phyloP scores from a whole-genome alignment of 1,140 invertebrate genomes.

The Trichonephila clavipes region DNA sequence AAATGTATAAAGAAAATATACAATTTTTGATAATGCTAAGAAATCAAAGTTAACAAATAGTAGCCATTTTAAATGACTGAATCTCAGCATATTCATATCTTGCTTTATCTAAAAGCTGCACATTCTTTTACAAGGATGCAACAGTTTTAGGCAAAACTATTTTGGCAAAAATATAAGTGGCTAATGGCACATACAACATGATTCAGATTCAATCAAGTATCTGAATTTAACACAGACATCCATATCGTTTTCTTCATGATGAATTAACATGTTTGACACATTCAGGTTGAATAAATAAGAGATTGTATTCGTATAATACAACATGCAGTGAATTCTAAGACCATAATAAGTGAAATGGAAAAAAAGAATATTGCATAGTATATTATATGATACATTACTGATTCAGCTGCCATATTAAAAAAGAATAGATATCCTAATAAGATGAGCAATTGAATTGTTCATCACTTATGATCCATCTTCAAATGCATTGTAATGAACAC shows the following conservation, averaged over 20 bases:
- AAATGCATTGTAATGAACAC: not conserved
- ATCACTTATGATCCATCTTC: not conserved
- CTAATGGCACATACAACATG: not conserved
- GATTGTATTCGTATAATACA: not conserved
- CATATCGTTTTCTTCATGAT: slow-evolving; percentile 42
- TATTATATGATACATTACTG: not conserved
- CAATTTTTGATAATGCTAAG: too few species aligned
- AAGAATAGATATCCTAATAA: not conserved
- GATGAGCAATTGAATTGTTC: not conserved
- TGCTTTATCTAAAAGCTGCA: not conserved
- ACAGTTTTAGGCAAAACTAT: not conserved
- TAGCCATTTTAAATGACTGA: not conserved
- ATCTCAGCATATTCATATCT: not conserved
- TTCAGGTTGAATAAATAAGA: not conserved
- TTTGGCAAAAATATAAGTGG: not conserved
- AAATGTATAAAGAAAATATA: too few species aligned
- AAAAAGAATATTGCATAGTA: not conserved
- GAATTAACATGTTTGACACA: slow-evolving; percentile 1
- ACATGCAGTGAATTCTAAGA: not conserved
- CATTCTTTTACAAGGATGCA: not conserved
- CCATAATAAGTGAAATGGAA: not conserved
- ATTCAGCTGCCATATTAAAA: slow-evolving; percentile 15
- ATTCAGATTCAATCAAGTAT: too few species aligned
- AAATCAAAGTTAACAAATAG: too few species aligned
- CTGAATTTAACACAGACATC: slow-evolving; percentile 37